Conservation (phyloP, 2,797 vertebrate genomes). For the Scolopax rusticola region DNA sequence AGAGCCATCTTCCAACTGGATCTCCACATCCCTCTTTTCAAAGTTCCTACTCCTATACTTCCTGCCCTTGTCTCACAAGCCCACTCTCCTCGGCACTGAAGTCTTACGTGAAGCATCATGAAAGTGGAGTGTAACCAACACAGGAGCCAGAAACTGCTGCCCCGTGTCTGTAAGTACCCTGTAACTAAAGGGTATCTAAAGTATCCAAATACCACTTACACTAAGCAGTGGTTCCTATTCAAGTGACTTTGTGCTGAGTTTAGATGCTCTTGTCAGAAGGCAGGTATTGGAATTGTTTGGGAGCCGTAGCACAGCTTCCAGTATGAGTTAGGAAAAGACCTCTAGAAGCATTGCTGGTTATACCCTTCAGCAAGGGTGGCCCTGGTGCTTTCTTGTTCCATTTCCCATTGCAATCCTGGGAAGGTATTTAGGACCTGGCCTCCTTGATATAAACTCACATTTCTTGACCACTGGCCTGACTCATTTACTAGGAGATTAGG, state of each 20-base stretch:
- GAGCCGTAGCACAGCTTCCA: neutral
- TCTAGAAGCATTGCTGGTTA: neutral
- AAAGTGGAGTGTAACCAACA: neutral
- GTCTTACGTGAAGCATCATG: neutral
- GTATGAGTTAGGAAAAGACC: neutral
- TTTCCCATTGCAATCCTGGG: neutral
- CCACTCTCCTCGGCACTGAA: neutral
- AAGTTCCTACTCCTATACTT: neutral
- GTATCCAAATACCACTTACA: neutral
- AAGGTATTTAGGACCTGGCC: neutral
- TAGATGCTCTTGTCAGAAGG: neutral
- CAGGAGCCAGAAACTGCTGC: neutral
- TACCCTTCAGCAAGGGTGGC: neutral
- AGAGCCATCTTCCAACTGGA: neutral
- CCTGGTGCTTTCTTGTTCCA: neutral
- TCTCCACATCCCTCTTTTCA: neutral
- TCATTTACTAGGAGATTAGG: neutral
- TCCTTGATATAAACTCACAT: fast-evolving
- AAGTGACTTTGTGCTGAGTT: neutral
- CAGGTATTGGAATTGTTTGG: neutral
- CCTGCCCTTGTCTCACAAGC: neutral
- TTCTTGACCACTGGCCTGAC: neutral
- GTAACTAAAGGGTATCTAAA: neutral
- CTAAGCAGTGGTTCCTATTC: neutral
- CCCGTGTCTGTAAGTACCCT: fast-evolving